Base-by-base conservation (phyloP, 2,797 vertebrate genomes). In the Amazonetta brasiliensis region DNA sequence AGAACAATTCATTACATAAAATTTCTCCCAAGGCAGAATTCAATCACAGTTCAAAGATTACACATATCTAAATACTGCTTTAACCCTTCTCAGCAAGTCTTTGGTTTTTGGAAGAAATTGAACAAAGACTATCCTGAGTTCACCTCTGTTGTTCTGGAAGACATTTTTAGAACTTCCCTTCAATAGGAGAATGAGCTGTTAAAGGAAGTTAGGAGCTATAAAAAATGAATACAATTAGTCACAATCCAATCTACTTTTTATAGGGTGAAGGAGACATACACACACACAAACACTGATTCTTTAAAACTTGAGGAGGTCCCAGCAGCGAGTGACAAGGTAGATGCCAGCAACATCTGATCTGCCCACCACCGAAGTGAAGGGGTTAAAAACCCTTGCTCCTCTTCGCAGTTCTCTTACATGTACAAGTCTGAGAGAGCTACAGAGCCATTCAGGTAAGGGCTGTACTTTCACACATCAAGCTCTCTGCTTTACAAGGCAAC, bases 1-100 rank as follows among this genome's bases (percentile, higher is more conserved):
- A 75, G 26, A 33, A 63, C 26, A 75, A 75, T 81, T 84, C 16
- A 68, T 84, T n/a, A 84, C 6, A 30, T 18, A 62, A 72, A 75
- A 81, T 41, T 66, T 54, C 74, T 93, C 81, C 72, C 72, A 84
- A 79, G 84, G 91, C 78, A 87, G 82, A 91, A 93, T 52, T 83
- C 39, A 80, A 79, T 6, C 21, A 50, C 56, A 56, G 84, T 54
- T 93, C 84, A 92, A 92, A 87, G 44, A 16, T 25, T 77, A 77
- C 9, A 52, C 39, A 9, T 23, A 39, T 35, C 72, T 56, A 39
- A 84, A 33, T 62, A 31, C 8, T 66, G 71, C 55, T 92, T 81
- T 66, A 87, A 92, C 73, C 31, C 80, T 68, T 86, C 43, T 25
- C 22, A 48, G 39, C 0, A 12, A 56, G 60, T 17, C 25, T 78